These are phyloP conservation scores for Sepioteuthis lessoniana DNA, from an alignment of 2,888 invertebrate species.

Conservation along the genomic window DNA sequence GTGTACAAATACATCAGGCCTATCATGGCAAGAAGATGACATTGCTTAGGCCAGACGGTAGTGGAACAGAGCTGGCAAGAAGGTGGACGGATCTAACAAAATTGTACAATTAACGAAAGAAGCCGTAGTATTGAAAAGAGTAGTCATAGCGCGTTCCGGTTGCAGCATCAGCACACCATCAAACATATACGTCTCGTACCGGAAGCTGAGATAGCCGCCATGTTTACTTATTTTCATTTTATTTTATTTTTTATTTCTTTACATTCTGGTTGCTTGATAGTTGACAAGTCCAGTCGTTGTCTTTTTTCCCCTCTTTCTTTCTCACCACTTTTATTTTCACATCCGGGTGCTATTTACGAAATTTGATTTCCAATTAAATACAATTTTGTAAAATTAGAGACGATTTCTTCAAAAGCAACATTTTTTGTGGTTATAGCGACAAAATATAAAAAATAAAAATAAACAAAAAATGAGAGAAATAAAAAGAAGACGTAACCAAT, in stretches of 20 bases:
- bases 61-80: conserved; percentile 10
- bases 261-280: background rate
- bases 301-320: background rate
- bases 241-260: background rate
- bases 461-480: background rate
- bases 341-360: conserved; percentile 8
- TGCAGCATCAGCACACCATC: background rate
- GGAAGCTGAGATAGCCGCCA: conserved; percentile 6
- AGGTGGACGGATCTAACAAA: conserved; percentile 17
- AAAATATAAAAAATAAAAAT: background rate
- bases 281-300: background rate
- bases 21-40: background rate
- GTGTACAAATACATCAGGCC: background rate
- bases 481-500: background rate
- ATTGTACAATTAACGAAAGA: conserved; percentile 23
- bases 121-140: conserved; percentile 20
- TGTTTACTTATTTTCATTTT: background rate
- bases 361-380: conserved; percentile 33
- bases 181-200: background rate
- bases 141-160: background rate
- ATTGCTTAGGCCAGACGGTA: background rate
- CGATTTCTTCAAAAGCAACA: conserved; percentile 20
- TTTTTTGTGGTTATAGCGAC: conserved; percentile 12
- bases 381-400: conserved; percentile 23
- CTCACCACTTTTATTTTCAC: conserved; percentile 33